phyloP scores from a whole-genome alignment of 2,888 invertebrate species.

The Cerastoderma edule region DNA sequence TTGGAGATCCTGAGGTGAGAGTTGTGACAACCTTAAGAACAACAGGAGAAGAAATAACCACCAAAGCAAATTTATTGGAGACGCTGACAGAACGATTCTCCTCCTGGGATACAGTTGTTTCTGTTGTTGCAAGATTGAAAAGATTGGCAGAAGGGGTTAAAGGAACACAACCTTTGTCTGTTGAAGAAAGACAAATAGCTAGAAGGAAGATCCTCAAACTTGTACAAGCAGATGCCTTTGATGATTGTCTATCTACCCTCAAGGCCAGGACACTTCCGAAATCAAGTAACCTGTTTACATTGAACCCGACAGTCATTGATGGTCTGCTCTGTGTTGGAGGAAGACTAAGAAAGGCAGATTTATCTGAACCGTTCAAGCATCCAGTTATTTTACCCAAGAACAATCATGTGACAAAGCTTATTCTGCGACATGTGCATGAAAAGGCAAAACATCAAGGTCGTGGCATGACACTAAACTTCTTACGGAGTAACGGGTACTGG shows the following conservation, averaged over 20 bases:
- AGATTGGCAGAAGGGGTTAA: constrained; percentile 32
- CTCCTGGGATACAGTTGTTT: constrained; percentile 27
- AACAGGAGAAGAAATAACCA: background rate
- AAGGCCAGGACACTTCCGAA: constrained; percentile 39
- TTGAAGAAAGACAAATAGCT: constrained; percentile 33
- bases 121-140: constrained; percentile 24
- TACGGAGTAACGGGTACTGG: constrained; percentile 71
- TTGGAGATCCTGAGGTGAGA: constrained; percentile 47
- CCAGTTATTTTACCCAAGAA: constrained; percentile 41
- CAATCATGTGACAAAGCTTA: constrained; percentile 45
- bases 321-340: constrained; percentile 44
- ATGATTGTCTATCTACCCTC: constrained; percentile 21
- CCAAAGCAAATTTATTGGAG: too few species aligned
- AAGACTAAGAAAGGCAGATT: constrained; percentile 17
- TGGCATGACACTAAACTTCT: constrained; percentile 53
- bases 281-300: constrained; percentile 27
- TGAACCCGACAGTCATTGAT: constrained; percentile 25
- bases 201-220: constrained; percentile 35
- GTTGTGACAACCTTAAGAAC: constrained; percentile 8
- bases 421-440: constrained; percentile 57
- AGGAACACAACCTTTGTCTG: constrained; percentile 17
- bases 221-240: constrained; percentile 35
- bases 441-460: constrained; percentile 52
- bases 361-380: constrained; percentile 16
- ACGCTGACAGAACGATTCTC: constrained; percentile 31